Base-by-base conservation (phyloP, 2,797 vertebrate species). In the Enteromius viviparus region DNA sequence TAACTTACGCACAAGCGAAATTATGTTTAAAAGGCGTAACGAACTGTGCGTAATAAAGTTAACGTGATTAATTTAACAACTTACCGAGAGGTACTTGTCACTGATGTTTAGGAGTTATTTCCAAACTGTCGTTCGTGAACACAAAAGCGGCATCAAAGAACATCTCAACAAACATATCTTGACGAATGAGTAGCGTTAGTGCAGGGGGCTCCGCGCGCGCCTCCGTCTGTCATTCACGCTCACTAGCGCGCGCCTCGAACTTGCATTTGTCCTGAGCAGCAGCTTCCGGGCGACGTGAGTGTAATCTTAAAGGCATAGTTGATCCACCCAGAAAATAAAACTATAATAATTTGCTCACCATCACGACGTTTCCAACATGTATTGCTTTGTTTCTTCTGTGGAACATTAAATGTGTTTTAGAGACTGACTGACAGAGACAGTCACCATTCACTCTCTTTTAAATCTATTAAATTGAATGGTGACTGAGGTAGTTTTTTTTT, bases 291-390 rank as follows among this genome's bases (percentile, higher is more conserved):
- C 60, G 79, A 84, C 76, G 81, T 84, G 85, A 82, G 51, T 34
- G 65, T 80, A 78, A 80, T 88, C 87, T 87, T 87, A 88, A 88
- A 87, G 87, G 82, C 21, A 42, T 79, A 79, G 45, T 23, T n/a
- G 12, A 64, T 47, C 26, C 23, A 29, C 21, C 3, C 11, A 26
- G n/a, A 47, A 23, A 7, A 7, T 1, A 1, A 40, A 14, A 1
- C 74, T 60, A n/a, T 76, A 9, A 19, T 62, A 6, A 26, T 62
- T 29, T 21, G 15, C 17, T 12, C 2, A 32, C 3, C 14, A 47
- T 15, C 37, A 26, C 21, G 12, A 76, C 7, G 21, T 55, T 58
- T 40, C 21, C 37, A 40, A 40, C 3, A 1, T 9, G 1, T 5
- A 40, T 23, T 8, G 7, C 7, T 58, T 23, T 58, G 21, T 17